Evolutionary conservation across 2,888 invertebrate genomes (phyloP).

Genomic region (Kryphioiulus occultus): DNA sequence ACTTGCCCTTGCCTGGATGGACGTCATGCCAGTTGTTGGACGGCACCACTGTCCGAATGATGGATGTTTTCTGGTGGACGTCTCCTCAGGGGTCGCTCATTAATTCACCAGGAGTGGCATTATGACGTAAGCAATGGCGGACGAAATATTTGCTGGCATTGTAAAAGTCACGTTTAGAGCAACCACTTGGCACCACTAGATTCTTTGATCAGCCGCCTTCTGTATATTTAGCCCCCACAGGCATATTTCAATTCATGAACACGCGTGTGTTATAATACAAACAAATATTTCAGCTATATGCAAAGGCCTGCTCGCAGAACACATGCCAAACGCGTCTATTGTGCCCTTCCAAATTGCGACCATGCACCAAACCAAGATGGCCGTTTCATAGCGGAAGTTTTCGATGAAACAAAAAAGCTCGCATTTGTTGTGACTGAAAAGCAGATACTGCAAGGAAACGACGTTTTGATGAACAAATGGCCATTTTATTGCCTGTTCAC

Average conservation of each 20-base stretch:
- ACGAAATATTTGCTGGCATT: conserved; percentile 1
- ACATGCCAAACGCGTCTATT: neutral
- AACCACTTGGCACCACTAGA: conserved; percentile 30
- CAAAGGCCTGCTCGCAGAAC: neutral
- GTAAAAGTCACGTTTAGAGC: conserved; percentile 43
- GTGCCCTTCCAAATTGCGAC: neutral
- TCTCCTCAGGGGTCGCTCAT: conserved; percentile 43
- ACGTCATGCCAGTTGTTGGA: neutral
- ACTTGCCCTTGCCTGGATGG: conserved; percentile 3
- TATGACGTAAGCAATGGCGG: neutral
- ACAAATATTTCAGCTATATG: neutral
- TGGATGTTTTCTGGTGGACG: conserved; percentile 4
- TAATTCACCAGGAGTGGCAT: conserved; percentile 42
- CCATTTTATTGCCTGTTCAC: neutral
- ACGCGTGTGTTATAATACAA: neutral
- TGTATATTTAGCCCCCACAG: neutral
- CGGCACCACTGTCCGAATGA: conserved; percentile 28
- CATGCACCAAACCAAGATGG: no score
- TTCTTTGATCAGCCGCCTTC: conserved; percentile 29
- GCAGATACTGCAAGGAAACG: neutral
- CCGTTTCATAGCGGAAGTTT: conserved; percentile 4
- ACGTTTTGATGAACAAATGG: neutral
- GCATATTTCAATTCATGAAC: neutral
- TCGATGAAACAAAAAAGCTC: neutral
- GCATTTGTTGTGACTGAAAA: neutral